Base-by-base conservation (phyloP, 1,140 invertebrate genomes). In the Propsilocerus akamusi region DNA sequence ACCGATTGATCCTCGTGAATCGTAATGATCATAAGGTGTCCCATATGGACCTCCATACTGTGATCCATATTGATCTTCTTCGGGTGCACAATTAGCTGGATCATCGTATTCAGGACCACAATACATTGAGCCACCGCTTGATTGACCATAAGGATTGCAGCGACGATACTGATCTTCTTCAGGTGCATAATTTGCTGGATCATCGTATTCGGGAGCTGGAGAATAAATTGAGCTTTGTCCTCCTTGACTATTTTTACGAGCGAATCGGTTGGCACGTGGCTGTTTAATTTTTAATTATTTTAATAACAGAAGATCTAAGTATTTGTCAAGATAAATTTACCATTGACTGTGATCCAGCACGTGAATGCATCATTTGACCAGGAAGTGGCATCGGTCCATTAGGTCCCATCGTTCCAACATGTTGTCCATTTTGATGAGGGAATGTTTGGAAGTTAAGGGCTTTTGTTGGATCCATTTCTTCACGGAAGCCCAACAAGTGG, bases 401-500 rank as follows among this genome's bases (percentile, higher is more conserved):
- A 48, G 82, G 82, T 56, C 83, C 82, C 69, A 86, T 79, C 1
- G 83, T 86, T 24, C 83, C 83, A 50, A 81, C 78, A 61, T 80
- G 78, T 55, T 75, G 72, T 56, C 77, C 77, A 57, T 78, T 78
- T 58, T 86, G 84, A 64, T 89, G 84, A 0, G 86, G 86, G 76
- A 91, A 87, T 25, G 86, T 90, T 67, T 90, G 83, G 73, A 85
- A 86, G 57, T 85, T 80, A 73, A 81, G 78, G 23, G 83, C 83
- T 68, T 89, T 89, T 63, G 74, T 82, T 14, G 87, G 86, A 64
- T 91, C 87, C 85, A 91, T 90, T 75, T 93, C 88, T 65, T 93
- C 88, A 54, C 88, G 82, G 81, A 93, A 92, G 56, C 88, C 88
- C 47, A 93, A 75, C 55, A 93, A 72, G 64, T 93, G 88, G 81